Base-by-base conservation (phyloP, 2,888 invertebrate species). In the Parnassius glacialis region DNA sequence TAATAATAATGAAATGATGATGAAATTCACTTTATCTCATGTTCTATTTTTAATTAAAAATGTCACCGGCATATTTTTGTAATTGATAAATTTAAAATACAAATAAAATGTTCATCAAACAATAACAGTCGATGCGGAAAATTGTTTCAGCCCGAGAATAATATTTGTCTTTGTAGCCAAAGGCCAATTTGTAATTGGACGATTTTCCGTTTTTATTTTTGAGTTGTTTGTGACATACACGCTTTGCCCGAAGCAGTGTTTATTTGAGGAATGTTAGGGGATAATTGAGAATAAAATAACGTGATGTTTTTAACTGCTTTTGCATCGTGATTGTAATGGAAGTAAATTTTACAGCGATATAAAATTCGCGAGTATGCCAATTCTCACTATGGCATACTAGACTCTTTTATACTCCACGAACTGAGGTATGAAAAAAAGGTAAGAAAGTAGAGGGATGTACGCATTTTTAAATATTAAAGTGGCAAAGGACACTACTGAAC, bases 141-240 rank as follows among this genome's bases (percentile, higher is more conserved):
- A 70, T 67, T 67, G 67, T 62, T 66, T 57, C 61, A 51, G 72
- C 70, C 71, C 68, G 70, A 74, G 80, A 78, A 75, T 80, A 70
- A 68, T 70, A 69, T 72, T 70, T 71, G 69, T 68, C 65, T 68
- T 67, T 68, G 65, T 68, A 67, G 67, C 70, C 72, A 65, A 70
- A 64, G 69, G 69, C 68, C 62, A 68, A 66, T 68, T 67, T 69
- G 68, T 72, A 68, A 72, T 72, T 70, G 67, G 65, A 59, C 62
- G 66, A 67, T 64, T 67, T 71, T 66, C 64, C 62, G 59, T 64
- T 68, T 69, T 71, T 67, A 65, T 70, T 70, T 70, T 65, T 65
- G 64, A 61, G 52, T 65, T 64, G 66, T 64, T 47, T 62, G 61
- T 67, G 69, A 68, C 67, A 61, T 66, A 66, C 61, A 55, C 61